phyloP scores from a whole-genome alignment of 1,140 invertebrate genomes.

The Cyclargus thomasi region DNA sequence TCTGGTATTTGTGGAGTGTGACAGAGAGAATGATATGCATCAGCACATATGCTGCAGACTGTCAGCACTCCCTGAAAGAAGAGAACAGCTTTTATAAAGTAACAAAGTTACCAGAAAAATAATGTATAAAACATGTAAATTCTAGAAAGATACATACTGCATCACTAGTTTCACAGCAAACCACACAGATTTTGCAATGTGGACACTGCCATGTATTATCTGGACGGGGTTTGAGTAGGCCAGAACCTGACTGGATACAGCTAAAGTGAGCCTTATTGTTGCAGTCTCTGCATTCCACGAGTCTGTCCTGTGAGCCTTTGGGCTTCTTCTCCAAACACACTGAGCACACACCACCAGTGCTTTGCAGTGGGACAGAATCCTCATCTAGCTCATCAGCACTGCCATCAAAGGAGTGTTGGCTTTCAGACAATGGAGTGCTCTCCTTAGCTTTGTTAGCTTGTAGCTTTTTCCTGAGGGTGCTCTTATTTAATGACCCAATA shows the following conservation, averaged over 20 bases:
- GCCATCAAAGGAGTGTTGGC: slow-evolving; percentile 67
- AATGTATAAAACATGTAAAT: not conserved
- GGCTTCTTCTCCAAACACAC: slow-evolving; percentile 76
- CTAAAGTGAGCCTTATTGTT: slow-evolving; percentile 84
- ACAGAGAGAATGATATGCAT: slow-evolving; percentile 87
- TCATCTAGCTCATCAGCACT: slow-evolving; percentile 67
- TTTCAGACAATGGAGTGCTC: slow-evolving; percentile 51
- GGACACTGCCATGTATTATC: slow-evolving; percentile 84
- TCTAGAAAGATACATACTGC: slow-evolving; percentile 74
- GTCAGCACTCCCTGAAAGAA: slow-evolving; percentile 79
- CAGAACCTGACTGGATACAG: slow-evolving; percentile 80
- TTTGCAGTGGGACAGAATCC: slow-evolving; percentile 48
- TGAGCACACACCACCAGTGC: slow-evolving; percentile 75
- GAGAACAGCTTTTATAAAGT: not conserved
- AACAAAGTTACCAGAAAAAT: not conserved
- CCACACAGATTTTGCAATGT: slow-evolving; percentile 82
- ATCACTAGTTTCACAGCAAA: slow-evolving; percentile 83
- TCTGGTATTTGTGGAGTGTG: slow-evolving; percentile 80
- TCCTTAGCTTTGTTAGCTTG: slow-evolving; percentile 47
- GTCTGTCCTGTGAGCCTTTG: slow-evolving; percentile 78
- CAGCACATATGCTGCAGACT: slow-evolving; percentile 87
- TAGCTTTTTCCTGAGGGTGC: slow-evolving; percentile 71
- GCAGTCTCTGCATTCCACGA: slow-evolving; percentile 87
- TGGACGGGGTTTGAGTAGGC: slow-evolving; percentile 78
- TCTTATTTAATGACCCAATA: slow-evolving; percentile 76